Evolutionary conservation across 2,888 invertebrate species (phyloP), one percentile per base, ranked within the genome.

Genomic region (Cosmopolites sordidus): DNA sequence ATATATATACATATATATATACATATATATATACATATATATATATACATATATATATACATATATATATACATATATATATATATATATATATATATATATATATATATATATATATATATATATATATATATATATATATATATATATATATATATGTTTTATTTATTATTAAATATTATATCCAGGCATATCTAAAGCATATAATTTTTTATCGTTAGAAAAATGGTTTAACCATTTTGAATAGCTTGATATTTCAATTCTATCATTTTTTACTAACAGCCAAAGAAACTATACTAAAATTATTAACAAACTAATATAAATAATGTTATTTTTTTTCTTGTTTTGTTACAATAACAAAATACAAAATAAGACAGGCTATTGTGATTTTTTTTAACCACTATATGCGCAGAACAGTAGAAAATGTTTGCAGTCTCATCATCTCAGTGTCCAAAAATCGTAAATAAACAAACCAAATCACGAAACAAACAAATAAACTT

Each of bases 371-470:
- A 46, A 46, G 37, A 22, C 45, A 51, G 40, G 38, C 29, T 33
- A 22, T 16, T 39, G 54, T 49, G 48, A 44, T 43, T 5, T 22
- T 5, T 22, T 22, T 54, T 33, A 46, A 40, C 8, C 48, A 44
- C 43, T 14, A 41, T 42, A 41, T 45, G 8, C 27, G 43, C 65
- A 83, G 73, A 66, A 62, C 48, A 60, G 61, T 66, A 66, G 62
- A 67, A 70, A 68, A 71, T 65, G 39, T 48, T 66, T 62, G 70
- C 70, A 70, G 70, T 70, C 70, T 71, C 70, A 66, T 69, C 68
- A 65, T 69, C 67, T 66, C 68, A 68, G 65, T 67, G 60, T 66
- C 66, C 67, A 65, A 66, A 70, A 69, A 66, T 67, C 64, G 64
- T 59, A 61, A 47, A 56, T 50, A 62, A 56, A 54, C n/a, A 46